Evolutionary conservation across 2,888 invertebrate genomes (phyloP).

Genomic region (Bursaphelenchus okinawaensis): DNA sequence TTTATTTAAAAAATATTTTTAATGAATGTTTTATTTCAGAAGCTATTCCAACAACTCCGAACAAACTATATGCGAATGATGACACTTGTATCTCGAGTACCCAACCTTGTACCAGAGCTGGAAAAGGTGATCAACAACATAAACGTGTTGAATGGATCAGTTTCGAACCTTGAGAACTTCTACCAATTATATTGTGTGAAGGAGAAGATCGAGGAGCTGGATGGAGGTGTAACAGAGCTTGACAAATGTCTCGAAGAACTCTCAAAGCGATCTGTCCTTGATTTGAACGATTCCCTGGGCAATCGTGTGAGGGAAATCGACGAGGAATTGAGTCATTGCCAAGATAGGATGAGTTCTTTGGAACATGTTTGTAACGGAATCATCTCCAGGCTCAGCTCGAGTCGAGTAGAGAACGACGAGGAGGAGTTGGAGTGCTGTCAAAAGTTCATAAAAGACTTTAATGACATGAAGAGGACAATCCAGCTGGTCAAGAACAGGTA

Average conservation of each 20-base stretch:
- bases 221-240: neutral
- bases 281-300: neutral
- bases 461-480: neutral
- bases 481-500: neutral
- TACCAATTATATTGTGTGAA: neutral
- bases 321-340: slow-evolving; percentile 21
- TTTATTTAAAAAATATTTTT: too few species aligned
- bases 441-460: neutral
- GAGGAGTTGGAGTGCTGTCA: slow-evolving; percentile 1
- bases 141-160: neutral
- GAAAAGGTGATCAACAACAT: neutral
- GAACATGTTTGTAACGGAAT: slow-evolving; percentile 25
- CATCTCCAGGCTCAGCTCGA: neutral
- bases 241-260: neutral
- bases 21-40: neutral
- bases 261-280: neutral
- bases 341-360: slow-evolving; percentile 25
- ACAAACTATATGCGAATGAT: neutral
- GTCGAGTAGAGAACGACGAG: neutral
- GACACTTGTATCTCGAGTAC: neutral
- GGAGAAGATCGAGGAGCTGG: neutral
- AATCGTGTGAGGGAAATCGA: slow-evolving; percentile 14
- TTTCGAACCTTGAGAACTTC: slow-evolving; percentile 1
- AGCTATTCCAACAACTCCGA: neutral
- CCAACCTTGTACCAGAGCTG: neutral